Evolutionary conservation across 1,140 invertebrate genomes (phyloP), one percentile per base, ranked within the genome.

Genomic region (Lethrus apterus): DNA sequence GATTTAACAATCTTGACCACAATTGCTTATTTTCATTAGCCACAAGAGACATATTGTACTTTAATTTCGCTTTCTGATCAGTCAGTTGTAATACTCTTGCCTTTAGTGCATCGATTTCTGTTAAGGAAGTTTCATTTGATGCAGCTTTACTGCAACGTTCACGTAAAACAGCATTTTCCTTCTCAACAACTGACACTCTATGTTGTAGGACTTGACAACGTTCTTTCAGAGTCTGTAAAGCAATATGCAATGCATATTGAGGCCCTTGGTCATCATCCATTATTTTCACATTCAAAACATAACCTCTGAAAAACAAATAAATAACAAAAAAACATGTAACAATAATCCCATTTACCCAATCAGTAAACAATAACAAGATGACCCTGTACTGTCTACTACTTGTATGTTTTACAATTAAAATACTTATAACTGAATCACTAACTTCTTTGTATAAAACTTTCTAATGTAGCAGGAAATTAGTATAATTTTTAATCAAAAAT

Each of bases 201-300:
- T 76, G 71, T 64, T 89, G 83, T 31, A 89, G 66, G 45, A 78
- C 69, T 56, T 80, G 74, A 67, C 85, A 89, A 29, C 85, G 70
- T 65, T 89, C 84, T 59, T 83, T 79, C 73, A 89, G 80, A 4
- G 84, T 86, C 64, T 84, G 77, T 52, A 87, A 71, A 9, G 85
- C 85, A 33, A 87, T 69, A 70, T 84, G 76, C 32, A 86, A 65
- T 13, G 84, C 84, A 67, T 73, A 68, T 47, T 73, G 65, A 2
- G 74, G 68, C 13, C 64, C 66, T 40, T 54, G 33, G 50, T 56
- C 59, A 20, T 70, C 65, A 32, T 58, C 62, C 56, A 62, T 63
- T 52, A 30, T 42, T 11, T 26, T 26, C 5, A 26, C 23, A 5
- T 26, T 26, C 5, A 26, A 26, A 7, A n/a, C n/a, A 26, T 26